phyloP scores from a whole-genome alignment of 2,888 invertebrate species.

The Anarsia innoxiella region DNA sequence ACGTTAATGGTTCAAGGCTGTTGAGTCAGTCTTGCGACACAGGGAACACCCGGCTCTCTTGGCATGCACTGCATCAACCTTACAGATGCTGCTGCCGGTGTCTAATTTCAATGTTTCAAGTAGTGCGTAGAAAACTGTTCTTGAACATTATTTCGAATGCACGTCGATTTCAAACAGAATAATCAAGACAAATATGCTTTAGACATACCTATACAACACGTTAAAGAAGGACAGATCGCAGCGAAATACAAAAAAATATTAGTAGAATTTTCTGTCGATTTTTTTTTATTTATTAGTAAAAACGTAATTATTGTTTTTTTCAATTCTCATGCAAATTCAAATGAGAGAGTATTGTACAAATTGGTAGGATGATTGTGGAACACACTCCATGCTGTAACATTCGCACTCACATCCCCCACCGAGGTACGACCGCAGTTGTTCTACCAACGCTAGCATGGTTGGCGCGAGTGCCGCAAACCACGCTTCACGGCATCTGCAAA shows the following conservation, averaged over 20 bases:
- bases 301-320: too few relatives aligned
- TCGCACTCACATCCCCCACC: conserved; percentile 71
- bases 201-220: too few relatives aligned
- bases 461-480: conserved; percentile 59
- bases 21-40: conserved; percentile 51
- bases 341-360: background rate
- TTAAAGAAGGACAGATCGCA: too few relatives aligned
- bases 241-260: too few relatives aligned
- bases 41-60: conserved; percentile 61
- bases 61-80: conserved; percentile 41
- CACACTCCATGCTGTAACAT: conserved; percentile 30
- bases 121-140: conserved; percentile 3
- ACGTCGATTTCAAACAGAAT: background rate
- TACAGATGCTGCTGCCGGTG: conserved; percentile 29
- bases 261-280: too few relatives aligned
- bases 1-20: conserved; percentile 56
- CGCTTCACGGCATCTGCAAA: conserved; percentile 71
- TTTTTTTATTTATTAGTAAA: too few relatives aligned
- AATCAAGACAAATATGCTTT: too few relatives aligned
- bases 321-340: too few relatives aligned
- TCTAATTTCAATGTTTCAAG: conserved; percentile 24
- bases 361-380: conserved; percentile 13
- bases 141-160: background rate
- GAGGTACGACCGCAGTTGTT: conserved; percentile 71
- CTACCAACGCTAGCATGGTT: conserved; percentile 73